phyloP scores from a whole-genome alignment of 2,888 invertebrate species.

The Odontomyia ornata region DNA sequence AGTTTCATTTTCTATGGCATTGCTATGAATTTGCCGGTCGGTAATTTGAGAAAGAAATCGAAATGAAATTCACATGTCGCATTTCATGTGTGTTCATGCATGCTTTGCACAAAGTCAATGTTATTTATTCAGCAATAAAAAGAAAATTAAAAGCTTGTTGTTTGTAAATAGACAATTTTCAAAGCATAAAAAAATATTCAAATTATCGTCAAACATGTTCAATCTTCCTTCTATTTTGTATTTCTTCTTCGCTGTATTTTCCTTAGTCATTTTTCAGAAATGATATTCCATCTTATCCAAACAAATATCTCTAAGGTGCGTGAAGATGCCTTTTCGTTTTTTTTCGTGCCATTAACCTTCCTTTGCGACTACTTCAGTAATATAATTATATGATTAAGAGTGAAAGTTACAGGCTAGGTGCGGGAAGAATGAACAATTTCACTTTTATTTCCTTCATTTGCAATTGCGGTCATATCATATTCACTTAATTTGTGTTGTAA shows the following conservation, averaged over 20 bases:
- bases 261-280: not conserved
- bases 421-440: slow-evolving; percentile 1
- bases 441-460: not conserved
- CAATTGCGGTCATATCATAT: too few relatives aligned
- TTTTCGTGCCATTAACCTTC: too few relatives aligned
- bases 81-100: not conserved
- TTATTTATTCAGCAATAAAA: not conserved
- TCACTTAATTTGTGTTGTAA: too few relatives aligned
- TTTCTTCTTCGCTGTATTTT: not conserved
- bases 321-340: not conserved
- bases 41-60: not conserved
- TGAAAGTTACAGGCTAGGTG: not conserved
- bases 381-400: slow-evolving; percentile 2
- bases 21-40: not conserved
- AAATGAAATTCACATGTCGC: not conserved
- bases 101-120: slow-evolving; percentile 11
- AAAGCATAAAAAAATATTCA: not conserved
- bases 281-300: too few relatives aligned
- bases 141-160: not conserved
- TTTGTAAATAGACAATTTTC: not conserved
- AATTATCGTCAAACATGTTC: not conserved
- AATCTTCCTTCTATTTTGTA: not conserved
- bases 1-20: not conserved
- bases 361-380: too few relatives aligned
- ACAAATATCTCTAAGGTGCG: not conserved